Percentiles rank a stretch among this genome's conserved stretches.
These are phyloP conservation scores for Actenoides lindsayi DNA, from an alignment of 2,113 vertebrate genomes.

Conservation along the genomic window DNA sequence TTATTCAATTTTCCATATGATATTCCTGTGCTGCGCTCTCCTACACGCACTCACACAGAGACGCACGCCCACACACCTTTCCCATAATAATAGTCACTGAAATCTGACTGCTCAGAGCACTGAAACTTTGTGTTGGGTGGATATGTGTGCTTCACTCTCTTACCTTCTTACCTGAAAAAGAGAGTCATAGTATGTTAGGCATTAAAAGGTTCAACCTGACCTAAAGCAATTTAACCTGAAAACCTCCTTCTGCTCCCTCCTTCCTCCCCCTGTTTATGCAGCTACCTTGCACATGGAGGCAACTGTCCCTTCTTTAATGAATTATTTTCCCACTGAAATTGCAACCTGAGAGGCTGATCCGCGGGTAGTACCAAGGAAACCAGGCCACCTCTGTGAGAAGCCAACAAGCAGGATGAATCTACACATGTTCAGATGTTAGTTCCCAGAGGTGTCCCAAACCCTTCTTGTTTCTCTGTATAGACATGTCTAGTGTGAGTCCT, in stretches of 20 bases:
- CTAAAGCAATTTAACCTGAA: neutral
- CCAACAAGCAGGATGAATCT: fast-evolving
- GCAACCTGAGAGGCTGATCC: neutral
- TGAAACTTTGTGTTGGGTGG: neutral
- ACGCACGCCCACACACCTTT: neutral
- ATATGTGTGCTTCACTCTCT: neutral
- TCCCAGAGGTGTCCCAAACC: neutral
- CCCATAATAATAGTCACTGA: neutral
- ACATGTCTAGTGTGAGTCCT: neutral
- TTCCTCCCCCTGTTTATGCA: neutral
- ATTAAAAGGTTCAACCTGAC: neutral
- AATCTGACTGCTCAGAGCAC: neutral
- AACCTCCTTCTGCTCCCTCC: neutral
- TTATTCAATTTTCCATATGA: neutral
- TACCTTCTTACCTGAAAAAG: neutral
- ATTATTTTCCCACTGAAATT: neutral
- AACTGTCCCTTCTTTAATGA: neutral
- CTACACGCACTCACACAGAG: neutral
- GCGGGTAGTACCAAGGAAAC: neutral
- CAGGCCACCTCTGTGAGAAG: neutral
- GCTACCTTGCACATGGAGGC: neutral
- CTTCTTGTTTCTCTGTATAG: neutral
- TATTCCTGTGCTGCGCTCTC: neutral
- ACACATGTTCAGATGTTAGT: neutral
- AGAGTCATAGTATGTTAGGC: neutral